Percentiles rank a stretch among this genome's conserved stretches.
Conservation (phyloP, 1,140 invertebrate species). For the Eriocheir sinensis region DNA sequence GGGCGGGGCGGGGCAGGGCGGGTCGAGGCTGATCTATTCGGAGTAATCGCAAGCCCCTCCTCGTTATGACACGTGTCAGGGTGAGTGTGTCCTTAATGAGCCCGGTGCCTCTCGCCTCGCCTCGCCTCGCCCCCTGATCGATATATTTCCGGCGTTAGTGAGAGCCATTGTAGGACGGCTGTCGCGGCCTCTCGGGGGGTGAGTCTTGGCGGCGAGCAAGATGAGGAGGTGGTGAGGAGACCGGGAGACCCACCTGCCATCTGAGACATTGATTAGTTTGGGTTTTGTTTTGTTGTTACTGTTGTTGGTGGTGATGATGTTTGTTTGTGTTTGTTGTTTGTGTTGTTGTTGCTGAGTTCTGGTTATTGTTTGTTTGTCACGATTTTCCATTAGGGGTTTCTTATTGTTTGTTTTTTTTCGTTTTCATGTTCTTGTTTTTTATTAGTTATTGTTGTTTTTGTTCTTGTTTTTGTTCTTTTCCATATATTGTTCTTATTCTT, state of each 20-base stretch:
- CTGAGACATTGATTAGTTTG: too few relatives aligned
- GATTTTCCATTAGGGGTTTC: too few relatives aligned
- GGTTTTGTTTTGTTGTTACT: too few relatives aligned
- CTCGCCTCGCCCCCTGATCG: too few relatives aligned
- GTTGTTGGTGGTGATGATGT: too few relatives aligned
- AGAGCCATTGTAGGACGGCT: not conserved
- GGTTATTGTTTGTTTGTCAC: too few relatives aligned
- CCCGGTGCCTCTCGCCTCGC: not conserved
- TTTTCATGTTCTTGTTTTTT: too few relatives aligned
- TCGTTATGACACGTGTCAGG: conserved; percentile 22
- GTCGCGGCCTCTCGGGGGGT: not conserved
- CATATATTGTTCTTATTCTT: too few relatives aligned
- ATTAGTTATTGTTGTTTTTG: too few relatives aligned
- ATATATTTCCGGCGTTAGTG: not conserved
- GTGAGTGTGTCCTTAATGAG: not conserved
- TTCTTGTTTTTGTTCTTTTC: too few relatives aligned
- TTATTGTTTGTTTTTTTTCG: not conserved
- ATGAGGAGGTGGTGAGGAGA: not conserved
- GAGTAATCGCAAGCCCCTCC: not conserved
- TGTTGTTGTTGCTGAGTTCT: too few relatives aligned
- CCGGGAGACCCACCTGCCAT: not conserved
- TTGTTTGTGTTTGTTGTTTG: too few relatives aligned
- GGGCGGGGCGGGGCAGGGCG: not conserved
- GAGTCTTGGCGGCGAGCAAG: not conserved
- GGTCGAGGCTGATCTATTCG: not conserved